Base-by-base conservation (phyloP, 2,888 invertebrate species). In the Heliconius charithonia region DNA sequence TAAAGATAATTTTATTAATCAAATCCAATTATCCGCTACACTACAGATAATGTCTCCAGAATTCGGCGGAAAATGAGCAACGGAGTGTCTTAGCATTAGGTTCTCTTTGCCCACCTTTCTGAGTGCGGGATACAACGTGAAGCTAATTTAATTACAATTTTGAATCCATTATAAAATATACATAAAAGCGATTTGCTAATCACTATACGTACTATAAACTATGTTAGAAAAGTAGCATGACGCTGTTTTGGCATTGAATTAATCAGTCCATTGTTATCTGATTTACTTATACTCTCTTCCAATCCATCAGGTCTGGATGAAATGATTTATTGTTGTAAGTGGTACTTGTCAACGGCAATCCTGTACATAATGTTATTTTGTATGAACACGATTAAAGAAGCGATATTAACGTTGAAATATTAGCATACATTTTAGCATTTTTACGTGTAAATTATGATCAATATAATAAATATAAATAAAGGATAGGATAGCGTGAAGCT, bases 291-390 rank as follows among this genome's bases (percentile, higher is more conserved):
- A 29, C 51, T 51, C n/a, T n/a, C 22, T 72, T 72, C 29, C 71
- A 22, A 56, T 72, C 71, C 56, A 69, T 69, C 41, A 45, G 25
- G n/a, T 29, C 51, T 56, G 51, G 7, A n/a, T 32, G 29, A 32
- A 29, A 71, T 76, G 71, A 76, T 71, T 76, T 71, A 72, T 72
- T 71, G 6, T 29, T 59, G 32, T 32, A 37, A 37, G 32, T 37
- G 9, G 32, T 37, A 32, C 51, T 56, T 72, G 71, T 32, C 32
- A 72, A n/a, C 71, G 13, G 32, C 6, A 32, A 29, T 56, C 22
- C 56, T 29, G 56, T 56, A 10, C 59, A 72, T 51, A 45, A 51
- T 59, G 16, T 56, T 56, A 56, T 56, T 41, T 22, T 22, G 56
- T 56, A 29, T 67, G 67, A 67, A n/a, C 22, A 22, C 13, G 16